phyloP scores from a whole-genome alignment of 2,113 vertebrate species.

The Ageneiosus marmoratus region DNA sequence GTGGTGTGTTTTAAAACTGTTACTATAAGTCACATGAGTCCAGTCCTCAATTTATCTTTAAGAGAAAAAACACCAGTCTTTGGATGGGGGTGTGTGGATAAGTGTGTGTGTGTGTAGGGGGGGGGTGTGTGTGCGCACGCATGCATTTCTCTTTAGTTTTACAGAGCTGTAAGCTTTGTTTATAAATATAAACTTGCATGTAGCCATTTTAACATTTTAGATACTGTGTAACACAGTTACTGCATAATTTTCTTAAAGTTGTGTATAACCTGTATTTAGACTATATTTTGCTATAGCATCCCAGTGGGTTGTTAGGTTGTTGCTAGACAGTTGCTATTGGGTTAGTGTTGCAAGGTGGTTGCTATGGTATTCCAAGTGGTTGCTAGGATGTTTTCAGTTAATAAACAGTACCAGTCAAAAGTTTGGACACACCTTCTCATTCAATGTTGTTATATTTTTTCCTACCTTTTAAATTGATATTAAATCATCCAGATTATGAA shows the following conservation, averaged over 20 bases:
- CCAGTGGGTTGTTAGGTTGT: neutral
- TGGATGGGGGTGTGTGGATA: no score
- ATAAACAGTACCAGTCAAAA: no score
- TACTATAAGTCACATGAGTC: neutral
- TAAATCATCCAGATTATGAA: no score
- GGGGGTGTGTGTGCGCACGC: neutral
- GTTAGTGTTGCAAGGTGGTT: neutral
- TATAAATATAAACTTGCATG: neutral
- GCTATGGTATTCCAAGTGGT: no score
- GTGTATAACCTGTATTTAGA: neutral
- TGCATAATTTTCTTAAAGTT: neutral
- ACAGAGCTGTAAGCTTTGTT: neutral
- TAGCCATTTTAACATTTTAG: neutral
- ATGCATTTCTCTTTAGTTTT: neutral
- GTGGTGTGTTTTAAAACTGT: conserved; percentile 3
- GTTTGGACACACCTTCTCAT: no score
- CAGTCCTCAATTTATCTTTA: neutral
- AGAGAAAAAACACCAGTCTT: neutral
- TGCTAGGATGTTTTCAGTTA: neutral
- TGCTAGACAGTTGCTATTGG: neutral
- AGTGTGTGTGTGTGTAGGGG: no score
- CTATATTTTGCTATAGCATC: neutral
- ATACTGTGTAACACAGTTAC: neutral
- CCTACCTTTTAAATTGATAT: no score
- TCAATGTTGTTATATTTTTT: no score